Conservation (phyloP, 2,888 invertebrate species). For the Drosophila nr. perissopoda region DNA sequence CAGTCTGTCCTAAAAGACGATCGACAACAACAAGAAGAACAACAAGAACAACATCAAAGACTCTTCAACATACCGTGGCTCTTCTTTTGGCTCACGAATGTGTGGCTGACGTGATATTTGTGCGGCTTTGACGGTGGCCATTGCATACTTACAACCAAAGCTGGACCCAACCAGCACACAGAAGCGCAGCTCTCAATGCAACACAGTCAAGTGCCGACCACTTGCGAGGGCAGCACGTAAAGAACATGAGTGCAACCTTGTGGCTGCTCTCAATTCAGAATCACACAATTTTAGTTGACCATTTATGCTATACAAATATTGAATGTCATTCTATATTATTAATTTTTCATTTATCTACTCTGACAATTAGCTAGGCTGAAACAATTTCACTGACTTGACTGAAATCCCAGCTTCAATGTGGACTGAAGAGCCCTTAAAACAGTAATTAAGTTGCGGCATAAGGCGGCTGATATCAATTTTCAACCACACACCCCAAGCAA, state of each 20-base stretch:
- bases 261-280: background rate
- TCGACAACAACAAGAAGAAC: conserved; percentile 12
- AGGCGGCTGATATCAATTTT: conserved; percentile 11
- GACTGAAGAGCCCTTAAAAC: background rate
- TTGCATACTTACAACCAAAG: conserved; percentile 60
- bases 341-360: background rate
- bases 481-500: background rate
- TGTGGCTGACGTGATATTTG: conserved; percentile 70
- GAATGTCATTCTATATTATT: background rate
- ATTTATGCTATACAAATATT: no score
- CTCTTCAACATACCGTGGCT: conserved; percentile 33
- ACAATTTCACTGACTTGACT: background rate
- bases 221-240: conserved; percentile 17
- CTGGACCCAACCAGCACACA: conserved; percentile 33
- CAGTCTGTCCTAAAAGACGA: conserved; percentile 32
- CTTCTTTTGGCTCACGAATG: conserved; percentile 61
- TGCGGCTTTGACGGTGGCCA: conserved; percentile 74
- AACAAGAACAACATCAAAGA: conserved; percentile 42
- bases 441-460: conserved; percentile 16
- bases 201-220: background rate
- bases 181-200: conserved; percentile 22
- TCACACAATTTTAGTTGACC: no score
- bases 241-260: background rate
- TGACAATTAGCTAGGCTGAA: background rate
- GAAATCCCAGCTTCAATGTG: no score